Evolutionary conservation across 2,797 vertebrate species (phyloP).

Genomic region (Neopelma chrysocephalum): DNA sequence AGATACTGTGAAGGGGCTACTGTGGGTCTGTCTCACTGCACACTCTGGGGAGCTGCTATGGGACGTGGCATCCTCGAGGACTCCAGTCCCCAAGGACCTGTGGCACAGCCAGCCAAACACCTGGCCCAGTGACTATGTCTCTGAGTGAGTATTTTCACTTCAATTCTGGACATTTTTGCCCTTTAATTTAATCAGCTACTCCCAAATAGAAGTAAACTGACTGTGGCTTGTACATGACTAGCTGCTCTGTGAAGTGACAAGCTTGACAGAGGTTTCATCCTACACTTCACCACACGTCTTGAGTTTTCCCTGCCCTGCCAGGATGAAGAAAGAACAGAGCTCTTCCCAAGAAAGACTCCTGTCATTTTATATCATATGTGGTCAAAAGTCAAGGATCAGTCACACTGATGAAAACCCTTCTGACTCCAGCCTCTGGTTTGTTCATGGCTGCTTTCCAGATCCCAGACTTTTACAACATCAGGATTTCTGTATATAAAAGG

Average conservation of each 20-base stretch:
- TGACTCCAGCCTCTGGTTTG: neutral
- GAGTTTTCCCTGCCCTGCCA: neutral
- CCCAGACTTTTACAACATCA: neutral
- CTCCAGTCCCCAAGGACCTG: neutral
- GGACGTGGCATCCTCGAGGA: accelerated
- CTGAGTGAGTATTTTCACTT: neutral
- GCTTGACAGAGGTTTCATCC: neutral
- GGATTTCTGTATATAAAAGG: neutral
- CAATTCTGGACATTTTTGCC: neutral
- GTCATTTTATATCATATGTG: neutral
- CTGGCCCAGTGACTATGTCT: neutral
- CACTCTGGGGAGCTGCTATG: neutral
- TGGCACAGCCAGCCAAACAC: accelerated
- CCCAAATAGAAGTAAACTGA: neutral
- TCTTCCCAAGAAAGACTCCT: neutral
- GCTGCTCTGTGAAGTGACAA: neutral
- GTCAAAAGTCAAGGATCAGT: neutral
- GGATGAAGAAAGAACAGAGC: neutral
- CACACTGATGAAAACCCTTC: neutral
- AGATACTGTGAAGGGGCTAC: neutral
- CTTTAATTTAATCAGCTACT: neutral
- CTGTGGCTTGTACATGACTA: neutral
- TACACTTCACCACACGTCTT: neutral
- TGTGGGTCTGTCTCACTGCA: accelerated
- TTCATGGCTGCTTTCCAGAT: neutral